A percentile compares a stretch with the other conserved stretches of the same genome.
phyloP scores from a whole-genome alignment of 2,888 invertebrate species.

The Tetranychus piercei region DNA sequence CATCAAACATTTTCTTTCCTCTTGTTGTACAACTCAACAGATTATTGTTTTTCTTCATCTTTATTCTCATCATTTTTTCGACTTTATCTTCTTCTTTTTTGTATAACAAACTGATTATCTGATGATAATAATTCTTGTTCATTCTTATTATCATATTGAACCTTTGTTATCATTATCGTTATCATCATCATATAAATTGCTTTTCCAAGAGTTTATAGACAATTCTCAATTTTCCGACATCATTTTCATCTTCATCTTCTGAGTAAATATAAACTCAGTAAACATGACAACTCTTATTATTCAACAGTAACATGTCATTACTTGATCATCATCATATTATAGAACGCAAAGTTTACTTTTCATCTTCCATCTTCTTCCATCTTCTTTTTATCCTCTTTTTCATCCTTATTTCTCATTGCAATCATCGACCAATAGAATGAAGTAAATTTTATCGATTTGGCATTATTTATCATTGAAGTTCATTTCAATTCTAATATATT shows the following conservation, averaged over 20 bases:
- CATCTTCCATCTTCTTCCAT: background rate
- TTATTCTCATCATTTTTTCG: no score
- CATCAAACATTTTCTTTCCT: no score
- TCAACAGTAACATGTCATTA: background rate
- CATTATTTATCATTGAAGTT: no score
- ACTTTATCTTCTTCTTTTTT: no score
- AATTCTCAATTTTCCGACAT: background rate
- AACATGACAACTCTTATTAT: constrained; percentile 1
- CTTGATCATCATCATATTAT: background rate
- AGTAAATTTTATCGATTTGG: no score
- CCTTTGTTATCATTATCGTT: background rate
- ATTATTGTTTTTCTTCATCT: no score
- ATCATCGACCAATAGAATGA: no score
- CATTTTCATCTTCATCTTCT: background rate
- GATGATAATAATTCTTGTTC: background rate
- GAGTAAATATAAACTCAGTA: background rate
- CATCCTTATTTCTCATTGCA: background rate
- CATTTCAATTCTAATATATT: no score
- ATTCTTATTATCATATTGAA: background rate
- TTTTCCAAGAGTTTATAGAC: background rate
- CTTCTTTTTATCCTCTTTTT: background rate
- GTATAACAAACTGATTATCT: background rate
- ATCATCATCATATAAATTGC: background rate
- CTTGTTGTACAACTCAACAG: no score
- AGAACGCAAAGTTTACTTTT: background rate